A percentile compares a stretch with the other conserved stretches of the same genome.
Evolutionary conservation across 2,888 invertebrate genomes (phyloP).

Genomic region (Amblyteles armatorius): DNA sequence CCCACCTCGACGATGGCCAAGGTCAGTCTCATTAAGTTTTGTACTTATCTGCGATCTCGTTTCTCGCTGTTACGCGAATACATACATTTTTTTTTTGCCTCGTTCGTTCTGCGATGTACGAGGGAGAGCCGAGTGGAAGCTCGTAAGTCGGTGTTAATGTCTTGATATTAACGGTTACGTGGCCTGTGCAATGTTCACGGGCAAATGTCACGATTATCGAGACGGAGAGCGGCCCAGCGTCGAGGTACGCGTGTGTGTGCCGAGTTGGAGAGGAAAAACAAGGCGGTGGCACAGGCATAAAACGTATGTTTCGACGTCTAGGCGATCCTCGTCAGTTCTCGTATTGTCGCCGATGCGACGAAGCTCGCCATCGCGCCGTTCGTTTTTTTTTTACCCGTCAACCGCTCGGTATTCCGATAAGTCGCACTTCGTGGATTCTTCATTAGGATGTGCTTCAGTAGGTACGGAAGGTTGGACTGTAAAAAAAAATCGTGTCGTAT

Average conservation of each 20-base stretch:
- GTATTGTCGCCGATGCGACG: not conserved
- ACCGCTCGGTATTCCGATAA: not conserved
- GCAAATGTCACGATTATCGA: not conserved
- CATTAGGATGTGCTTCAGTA: no score
- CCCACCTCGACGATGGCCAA: slow-evolving; percentile 60
- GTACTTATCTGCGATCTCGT: not conserved
- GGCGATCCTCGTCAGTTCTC: not conserved
- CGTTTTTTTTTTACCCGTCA: not conserved
- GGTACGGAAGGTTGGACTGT: no score
- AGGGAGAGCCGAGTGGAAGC: no score
- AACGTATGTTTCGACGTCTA: slow-evolving; percentile 3
- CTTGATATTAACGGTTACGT: not conserved
- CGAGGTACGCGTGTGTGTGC: not conserved
- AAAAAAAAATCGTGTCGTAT: no score
- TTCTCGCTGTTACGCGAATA: no score
- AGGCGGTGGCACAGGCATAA: not conserved
- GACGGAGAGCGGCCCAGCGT: not conserved
- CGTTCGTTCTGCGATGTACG: no score
- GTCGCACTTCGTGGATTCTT: no score
- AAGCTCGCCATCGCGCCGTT: not conserved
- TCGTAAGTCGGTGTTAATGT: not conserved
- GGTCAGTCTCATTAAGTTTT: slow-evolving; percentile 42
- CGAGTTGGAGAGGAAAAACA: not conserved
- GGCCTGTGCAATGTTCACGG: not conserved
- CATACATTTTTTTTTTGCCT: not conserved